Evolutionary conservation across 2,113 vertebrate genomes (phyloP).

Genomic region (Cavia porcellus): DNA sequence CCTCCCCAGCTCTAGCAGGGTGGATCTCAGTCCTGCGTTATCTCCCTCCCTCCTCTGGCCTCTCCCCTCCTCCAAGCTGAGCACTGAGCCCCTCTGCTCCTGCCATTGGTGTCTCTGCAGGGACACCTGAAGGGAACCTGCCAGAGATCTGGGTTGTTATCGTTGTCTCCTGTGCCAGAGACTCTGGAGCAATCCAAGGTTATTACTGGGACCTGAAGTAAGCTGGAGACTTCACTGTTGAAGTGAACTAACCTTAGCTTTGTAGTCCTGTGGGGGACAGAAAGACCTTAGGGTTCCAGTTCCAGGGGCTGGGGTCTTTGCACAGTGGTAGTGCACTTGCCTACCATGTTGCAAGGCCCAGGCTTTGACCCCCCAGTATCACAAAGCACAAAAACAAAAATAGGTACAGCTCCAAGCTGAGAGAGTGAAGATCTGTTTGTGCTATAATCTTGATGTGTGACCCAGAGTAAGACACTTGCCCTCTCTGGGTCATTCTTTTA

Average conservation of each 20-base stretch:
- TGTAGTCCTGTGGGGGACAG: not conserved
- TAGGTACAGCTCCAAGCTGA: not conserved
- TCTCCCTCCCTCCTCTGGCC: no score
- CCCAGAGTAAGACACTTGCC: not conserved
- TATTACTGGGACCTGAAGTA: not conserved
- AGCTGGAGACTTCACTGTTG: not conserved
- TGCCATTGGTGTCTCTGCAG: not conserved
- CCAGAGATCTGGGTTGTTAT: not conserved
- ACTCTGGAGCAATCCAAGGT: rapidly evolving
- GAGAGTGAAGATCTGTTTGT: not conserved
- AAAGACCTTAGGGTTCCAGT: not conserved
- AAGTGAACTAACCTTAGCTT: not conserved
- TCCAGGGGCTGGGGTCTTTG: not conserved
- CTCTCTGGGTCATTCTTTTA: not conserved
- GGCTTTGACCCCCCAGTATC: not conserved
- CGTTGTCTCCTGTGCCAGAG: not conserved
- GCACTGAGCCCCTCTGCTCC: rapidly evolving
- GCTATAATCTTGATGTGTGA: not conserved
- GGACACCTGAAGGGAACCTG: not conserved
- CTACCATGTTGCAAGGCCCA: not conserved
- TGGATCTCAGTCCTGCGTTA: not conserved
- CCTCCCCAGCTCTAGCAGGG: rapidly evolving
- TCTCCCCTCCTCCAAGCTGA: no score
- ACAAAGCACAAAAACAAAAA: not conserved
- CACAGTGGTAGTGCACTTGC: not conserved